These are phyloP conservation scores for Ascaphus truei DNA, from an alignment of 2,113 vertebrate species.

Conservation along the genomic window DNA sequence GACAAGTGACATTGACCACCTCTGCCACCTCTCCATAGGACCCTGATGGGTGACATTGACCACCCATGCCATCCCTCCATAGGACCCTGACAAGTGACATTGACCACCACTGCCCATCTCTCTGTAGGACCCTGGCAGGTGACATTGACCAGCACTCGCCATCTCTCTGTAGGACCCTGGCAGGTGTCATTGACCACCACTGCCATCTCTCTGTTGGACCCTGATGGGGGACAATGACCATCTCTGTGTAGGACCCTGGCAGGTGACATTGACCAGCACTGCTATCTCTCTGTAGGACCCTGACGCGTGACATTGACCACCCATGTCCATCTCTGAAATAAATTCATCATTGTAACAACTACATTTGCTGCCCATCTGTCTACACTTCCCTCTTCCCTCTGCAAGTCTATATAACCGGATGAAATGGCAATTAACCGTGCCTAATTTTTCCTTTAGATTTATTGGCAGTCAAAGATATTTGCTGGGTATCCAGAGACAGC, in stretches of 20 bases:
- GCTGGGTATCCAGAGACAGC: not conserved
- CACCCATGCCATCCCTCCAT: no score
- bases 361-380: constrained; percentile 21
- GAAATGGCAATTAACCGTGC: constrained; percentile 11
- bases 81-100: constrained; percentile 7
- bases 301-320: no score
- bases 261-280: constrained; percentile 22
- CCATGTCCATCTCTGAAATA: constrained; percentile 8
- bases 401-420: constrained; percentile 11
- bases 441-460: constrained; percentile 24
- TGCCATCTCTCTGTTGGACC: no score
- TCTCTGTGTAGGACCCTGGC: no score
- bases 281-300: no score
- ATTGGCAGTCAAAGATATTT: constrained; percentile 7
- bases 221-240: no score
- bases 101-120: constrained; percentile 12
- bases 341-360: constrained; percentile 10
- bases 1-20: constrained; percentile 19
- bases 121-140: no score
- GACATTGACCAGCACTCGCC: constrained; percentile 19
- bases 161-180: no score
- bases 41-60: no score
- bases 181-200: constrained; percentile 24
- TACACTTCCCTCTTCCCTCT: not conserved
- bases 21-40: no score